Evolutionary conservation across 2,888 invertebrate genomes (phyloP).

Genomic region (Parnassius glacialis): DNA sequence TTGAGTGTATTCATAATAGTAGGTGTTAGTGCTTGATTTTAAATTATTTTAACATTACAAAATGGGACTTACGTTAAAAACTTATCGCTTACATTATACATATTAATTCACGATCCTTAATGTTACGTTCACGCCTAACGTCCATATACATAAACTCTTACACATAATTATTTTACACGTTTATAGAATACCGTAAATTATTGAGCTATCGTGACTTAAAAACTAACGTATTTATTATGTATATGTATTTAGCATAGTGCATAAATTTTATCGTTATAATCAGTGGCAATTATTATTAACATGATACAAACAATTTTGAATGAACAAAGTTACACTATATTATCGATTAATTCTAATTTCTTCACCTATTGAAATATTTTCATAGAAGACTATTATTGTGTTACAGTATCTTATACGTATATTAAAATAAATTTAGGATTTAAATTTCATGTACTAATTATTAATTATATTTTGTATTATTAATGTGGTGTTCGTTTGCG

Average conservation of each 20-base stretch:
- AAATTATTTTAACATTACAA: conserved; percentile 75
- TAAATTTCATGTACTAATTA: conserved; percentile 57
- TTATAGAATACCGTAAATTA: conserved; percentile 62
- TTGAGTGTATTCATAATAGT: conserved; percentile 79
- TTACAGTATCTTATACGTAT: conserved; percentile 60
- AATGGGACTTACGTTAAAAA: conserved; percentile 64
- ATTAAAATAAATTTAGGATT: conserved; percentile 68
- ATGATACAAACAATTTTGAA: conserved; percentile 43
- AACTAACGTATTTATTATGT: conserved; percentile 38
- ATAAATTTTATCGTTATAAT: conserved; percentile 51
- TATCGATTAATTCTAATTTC: conserved; percentile 44
- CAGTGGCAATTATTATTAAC: conserved; percentile 52
- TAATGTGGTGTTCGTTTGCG: conserved; percentile 78
- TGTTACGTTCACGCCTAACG: conserved; percentile 28
- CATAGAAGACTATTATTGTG: conserved; percentile 71
- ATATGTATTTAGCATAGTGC: conserved; percentile 58
- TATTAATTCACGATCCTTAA: conserved; percentile 56
- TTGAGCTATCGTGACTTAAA: conserved; percentile 73
- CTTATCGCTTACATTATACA: conserved; percentile 55
- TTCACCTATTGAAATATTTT: conserved; percentile 49
- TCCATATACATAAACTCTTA: conserved; percentile 39
- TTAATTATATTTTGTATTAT: conserved; percentile 65
- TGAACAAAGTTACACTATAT: conserved; percentile 28
- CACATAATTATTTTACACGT: conserved; percentile 62
- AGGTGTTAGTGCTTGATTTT: conserved; percentile 76